A percentile compares a stretch with the other conserved stretches of the same genome.
These are phyloP conservation scores for Hypanus sabinus DNA, from an alignment of 2,113 vertebrate genomes.

Conservation along the genomic window DNA sequence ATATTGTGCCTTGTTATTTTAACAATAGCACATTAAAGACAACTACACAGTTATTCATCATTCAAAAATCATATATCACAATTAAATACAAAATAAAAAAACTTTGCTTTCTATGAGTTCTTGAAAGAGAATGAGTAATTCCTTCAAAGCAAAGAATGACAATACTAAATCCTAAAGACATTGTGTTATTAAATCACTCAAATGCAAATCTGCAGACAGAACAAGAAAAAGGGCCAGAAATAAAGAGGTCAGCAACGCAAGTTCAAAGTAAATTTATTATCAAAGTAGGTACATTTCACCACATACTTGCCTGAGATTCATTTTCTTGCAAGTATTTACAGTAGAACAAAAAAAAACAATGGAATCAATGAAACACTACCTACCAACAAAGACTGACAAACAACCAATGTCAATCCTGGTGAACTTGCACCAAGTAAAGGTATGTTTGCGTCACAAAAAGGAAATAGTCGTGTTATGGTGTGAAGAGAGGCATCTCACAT, in stretches of 20 bases:
- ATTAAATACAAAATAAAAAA: neutral
- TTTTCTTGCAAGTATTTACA: too few species aligned
- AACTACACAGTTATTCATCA: too few species aligned
- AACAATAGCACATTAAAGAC: neutral
- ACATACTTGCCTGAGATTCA: too few species aligned
- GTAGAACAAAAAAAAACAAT: too few species aligned
- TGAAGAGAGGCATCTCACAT: neutral
- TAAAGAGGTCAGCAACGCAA: neutral
- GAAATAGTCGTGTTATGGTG: neutral
- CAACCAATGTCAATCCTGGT: too few species aligned
- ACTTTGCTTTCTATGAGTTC: neutral
- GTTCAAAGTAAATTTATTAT: too few species aligned
- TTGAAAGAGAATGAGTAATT: neutral
- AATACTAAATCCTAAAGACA: neutral
- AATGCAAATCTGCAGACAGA: neutral
- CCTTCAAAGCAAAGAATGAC: neutral
- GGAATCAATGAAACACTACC: too few species aligned
- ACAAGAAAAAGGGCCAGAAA: neutral
- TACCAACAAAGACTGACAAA: too few species aligned
- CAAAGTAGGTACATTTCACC: too few species aligned
- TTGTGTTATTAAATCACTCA: neutral
- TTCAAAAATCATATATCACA: neutral
- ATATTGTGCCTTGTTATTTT: neutral
- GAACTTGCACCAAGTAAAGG: neutral
- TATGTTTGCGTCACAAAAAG: neutral